A percentile compares a stretch with the other conserved stretches of the same genome.
Conservation (phyloP, 2,888 invertebrate genomes). For the Graphium colonna region DNA sequence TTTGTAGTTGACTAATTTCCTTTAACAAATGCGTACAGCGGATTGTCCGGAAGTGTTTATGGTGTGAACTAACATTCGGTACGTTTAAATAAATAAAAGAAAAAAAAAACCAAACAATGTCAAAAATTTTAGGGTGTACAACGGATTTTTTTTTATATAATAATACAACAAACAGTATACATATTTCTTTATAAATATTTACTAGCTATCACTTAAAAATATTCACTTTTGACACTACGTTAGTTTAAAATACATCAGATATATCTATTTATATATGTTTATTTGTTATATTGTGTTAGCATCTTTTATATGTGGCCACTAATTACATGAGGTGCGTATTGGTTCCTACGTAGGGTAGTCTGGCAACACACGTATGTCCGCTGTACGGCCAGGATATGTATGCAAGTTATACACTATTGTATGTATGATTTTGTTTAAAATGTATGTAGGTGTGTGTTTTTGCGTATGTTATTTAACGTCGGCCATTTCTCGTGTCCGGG, state of each 20-base stretch:
- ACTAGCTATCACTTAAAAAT: conserved; percentile 5
- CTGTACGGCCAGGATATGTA: conserved; percentile 22
- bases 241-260: background rate
- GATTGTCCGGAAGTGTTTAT: conserved; percentile 3
- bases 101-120: no score
- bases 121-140: no score
- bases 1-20: conserved; percentile 1
- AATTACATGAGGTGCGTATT: background rate
- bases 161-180: background rate
- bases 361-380: conserved; percentile 3
- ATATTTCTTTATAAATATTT: background rate
- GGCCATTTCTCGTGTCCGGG: conserved; percentile 52
- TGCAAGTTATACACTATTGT: conserved; percentile 15
- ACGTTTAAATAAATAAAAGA: no score
- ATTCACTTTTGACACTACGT: conserved; percentile 3
- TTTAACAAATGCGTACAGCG: conserved; percentile 18
- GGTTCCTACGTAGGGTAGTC: background rate
- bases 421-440: background rate
- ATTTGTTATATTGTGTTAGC: background rate
- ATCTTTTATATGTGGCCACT: background rate
- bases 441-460: conserved; percentile 18
- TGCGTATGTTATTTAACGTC: conserved; percentile 42
- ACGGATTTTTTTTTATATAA: no score
- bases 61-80: background rate
- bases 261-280: background rate